phyloP scores from a whole-genome alignment of 1,140 invertebrate genomes.

The Calliopsis andreniformis region DNA sequence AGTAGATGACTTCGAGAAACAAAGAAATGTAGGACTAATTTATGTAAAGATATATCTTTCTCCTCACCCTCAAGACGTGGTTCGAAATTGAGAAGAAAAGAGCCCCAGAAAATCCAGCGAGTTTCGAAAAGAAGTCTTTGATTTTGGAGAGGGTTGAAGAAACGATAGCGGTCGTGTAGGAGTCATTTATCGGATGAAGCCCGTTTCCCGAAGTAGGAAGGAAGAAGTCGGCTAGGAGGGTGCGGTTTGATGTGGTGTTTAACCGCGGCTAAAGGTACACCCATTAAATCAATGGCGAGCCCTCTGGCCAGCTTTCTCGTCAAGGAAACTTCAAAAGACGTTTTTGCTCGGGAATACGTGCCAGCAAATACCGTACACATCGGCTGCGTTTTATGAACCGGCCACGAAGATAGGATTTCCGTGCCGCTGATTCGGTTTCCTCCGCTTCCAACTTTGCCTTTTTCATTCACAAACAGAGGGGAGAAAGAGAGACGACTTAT shows the following conservation, averaged over 20 bases:
- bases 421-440: constrained; percentile 33
- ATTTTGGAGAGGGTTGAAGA: not conserved
- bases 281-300: constrained; percentile 63
- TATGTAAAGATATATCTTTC: no score
- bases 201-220: constrained; percentile 34
- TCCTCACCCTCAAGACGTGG: no score
- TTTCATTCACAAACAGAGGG: constrained; percentile 36
- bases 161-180: constrained; percentile 44
- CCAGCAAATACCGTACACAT: constrained; percentile 31
- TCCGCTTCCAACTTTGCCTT: not conserved
- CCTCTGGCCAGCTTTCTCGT: constrained; percentile 17
- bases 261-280: constrained; percentile 56
- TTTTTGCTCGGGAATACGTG: constrained; percentile 50
- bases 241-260: constrained; percentile 62
- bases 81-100: no score
- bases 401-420: constrained; percentile 32
- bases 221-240: constrained; percentile 19
- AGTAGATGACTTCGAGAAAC: no score
- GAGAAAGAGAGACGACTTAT: constrained; percentile 7
- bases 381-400: constrained; percentile 49
- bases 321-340: constrained; percentile 63
- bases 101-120: no score
- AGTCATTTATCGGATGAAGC: constrained; percentile 59
- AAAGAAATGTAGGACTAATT: no score
- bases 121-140: not conserved